Base-by-base conservation (phyloP, 2,888 invertebrate species). In the Rhyacophila evoluta region DNA sequence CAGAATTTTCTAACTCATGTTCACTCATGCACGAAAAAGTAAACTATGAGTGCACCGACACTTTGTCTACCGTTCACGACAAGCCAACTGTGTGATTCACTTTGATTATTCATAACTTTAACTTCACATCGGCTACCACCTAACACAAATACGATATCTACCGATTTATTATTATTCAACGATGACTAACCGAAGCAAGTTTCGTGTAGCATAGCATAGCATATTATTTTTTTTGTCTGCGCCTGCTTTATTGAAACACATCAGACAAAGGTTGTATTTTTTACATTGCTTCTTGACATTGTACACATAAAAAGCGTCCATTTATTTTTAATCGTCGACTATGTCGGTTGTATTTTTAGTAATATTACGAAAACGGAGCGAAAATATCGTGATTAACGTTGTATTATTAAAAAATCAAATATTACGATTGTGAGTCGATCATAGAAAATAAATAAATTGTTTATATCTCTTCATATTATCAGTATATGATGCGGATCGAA, bases 51-150 rank as follows among this genome's bases (percentile, higher is more conserved):
- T 1, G 6, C 55, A 15, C 55, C 15, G 55, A 55, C 55, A 10
- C 10, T 55, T 55, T 55, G 55, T 55, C 55, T 55, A 19, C 55
- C 55, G 55, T 2, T 10, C 55, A 55, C 8, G 1, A 19, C 10
- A 19, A 19, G 6, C 29, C 29, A 6, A 1, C 8, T 25, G 19
- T 8, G 19, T 55, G 55, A 55, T 25, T 55, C 55, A 55, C 55
- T 55, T 55, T 55, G 55, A 55, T 55, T 19, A 55, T 55, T 55
- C 55, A 55, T 55, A 19, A 55, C 19, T 55, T 25, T 55, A 19
- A 55, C 19, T 55, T 19, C 55, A 55, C 19, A 55, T 15, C 55
- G 10, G 15, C 55, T 25, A 19, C 55, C 25, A 33, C 29, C 29
- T 4, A 33, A 33, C 6, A 6, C 29, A 33, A 33, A n/a, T 2